A percentile compares a stretch with the other conserved stretches of the same genome.
Evolutionary conservation across 2,888 invertebrate genomes (phyloP).

Genomic region (Odontothrips loti): DNA sequence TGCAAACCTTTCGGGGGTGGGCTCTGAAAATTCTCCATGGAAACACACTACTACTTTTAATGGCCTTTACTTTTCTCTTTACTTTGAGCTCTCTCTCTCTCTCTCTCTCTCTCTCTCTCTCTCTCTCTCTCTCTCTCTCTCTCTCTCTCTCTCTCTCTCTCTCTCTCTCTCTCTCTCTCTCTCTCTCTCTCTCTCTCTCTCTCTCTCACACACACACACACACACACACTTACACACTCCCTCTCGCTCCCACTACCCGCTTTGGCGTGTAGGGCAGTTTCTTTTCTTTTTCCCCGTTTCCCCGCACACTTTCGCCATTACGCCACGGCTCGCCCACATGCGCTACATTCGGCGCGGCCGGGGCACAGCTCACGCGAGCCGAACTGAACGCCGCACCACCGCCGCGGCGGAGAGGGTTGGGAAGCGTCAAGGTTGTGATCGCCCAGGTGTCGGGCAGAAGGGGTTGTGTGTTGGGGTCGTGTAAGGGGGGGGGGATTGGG

Average conservation of each 20-base stretch:
- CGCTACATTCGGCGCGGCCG: not conserved
- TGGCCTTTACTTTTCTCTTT: constrained; percentile 5
- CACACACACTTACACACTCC: no score
- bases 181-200: not conserved
- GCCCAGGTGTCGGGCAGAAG: constrained; percentile 19
- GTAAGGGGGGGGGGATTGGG: no score
- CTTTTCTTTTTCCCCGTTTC: no score
- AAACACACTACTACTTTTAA: constrained; percentile 4
- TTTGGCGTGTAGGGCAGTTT: no score
- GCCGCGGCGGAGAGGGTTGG: not conserved
- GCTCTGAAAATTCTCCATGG: constrained; percentile 20
- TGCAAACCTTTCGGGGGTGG: not conserved
- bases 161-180: not conserved
- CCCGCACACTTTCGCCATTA: no score
- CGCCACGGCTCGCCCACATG: not conserved
- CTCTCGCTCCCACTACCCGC: no score
- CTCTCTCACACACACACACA: no score
- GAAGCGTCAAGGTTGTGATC: constrained; percentile 1
- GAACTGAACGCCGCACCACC: no score
- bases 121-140: no score
- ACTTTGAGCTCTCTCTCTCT: not conserved
- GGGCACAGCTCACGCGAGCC: not conserved
- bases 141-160: not conserved
- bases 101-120: not conserved
- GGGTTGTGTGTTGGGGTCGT: not conserved